Base-by-base conservation (phyloP, 2,888 invertebrate genomes). In the Oscheius sp. region DNA sequence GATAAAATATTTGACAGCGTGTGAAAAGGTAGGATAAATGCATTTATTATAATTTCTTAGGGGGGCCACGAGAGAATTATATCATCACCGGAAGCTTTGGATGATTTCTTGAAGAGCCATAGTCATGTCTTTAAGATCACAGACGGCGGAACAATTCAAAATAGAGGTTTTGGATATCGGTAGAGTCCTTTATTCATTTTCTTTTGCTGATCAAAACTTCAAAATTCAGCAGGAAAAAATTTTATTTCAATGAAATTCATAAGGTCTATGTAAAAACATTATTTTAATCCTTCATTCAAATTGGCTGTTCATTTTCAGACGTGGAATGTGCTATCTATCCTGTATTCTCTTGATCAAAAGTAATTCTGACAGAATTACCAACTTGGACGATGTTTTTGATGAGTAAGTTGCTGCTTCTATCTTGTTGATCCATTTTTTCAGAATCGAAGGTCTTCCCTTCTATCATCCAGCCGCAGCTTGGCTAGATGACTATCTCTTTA, bases 151-250 rank as follows among this genome's bases (percentile, higher is more conserved):
- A 17, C 17, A 17, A 36, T 54, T 4, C 5, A 2, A 5, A 54
- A 54, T 17, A 32, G 32, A 33, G 54, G 54, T 2, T 33, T 54
- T 12, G 54, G 54, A n/a, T 54, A 54, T 20, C n/a, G 54, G 54
- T 54, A 33, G 17, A 22, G 33, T 20, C 32, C 36, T 6, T 17
- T 22, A n/a, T 17, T 33, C 33, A 32, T 8, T 33, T 33, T 2
- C n/a, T n/a, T n/a, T n/a, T n/a, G n/a, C n/a, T n/a, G n/a, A n/a
- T n/a, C n/a, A n/a, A n/a, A n/a, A n/a, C n/a, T n/a, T n/a, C n/a
- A n/a, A n/a, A n/a, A n/a, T n/a, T n/a, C n/a, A n/a, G 22, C 3
- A 33, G 4, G n/a, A 32, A 12, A 20, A 32, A 4, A 20, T 32
- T 54, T 54, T 22, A n/a, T n/a, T n/a, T n/a, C n/a, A n/a, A n/a